These are phyloP conservation scores for Andrena haemorrhoa DNA, from an alignment of 2,888 invertebrate genomes.

Conservation along the genomic window DNA sequence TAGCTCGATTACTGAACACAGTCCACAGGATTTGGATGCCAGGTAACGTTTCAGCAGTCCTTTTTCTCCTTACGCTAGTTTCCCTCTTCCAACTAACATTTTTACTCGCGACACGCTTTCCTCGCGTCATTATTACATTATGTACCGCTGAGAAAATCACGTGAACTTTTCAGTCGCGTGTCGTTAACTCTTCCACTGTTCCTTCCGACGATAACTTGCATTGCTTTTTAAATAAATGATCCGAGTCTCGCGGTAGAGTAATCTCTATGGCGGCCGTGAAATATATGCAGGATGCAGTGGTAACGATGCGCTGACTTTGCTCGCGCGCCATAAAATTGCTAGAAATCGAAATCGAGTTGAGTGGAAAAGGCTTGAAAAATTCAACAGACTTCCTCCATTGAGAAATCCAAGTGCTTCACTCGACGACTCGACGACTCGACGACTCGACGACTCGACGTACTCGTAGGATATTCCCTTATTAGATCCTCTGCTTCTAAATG, in stretches of 20 bases:
- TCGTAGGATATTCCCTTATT: too few relatives aligned
- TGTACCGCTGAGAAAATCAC: conserved; percentile 7
- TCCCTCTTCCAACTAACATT: background rate
- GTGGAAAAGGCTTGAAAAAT: too few relatives aligned
- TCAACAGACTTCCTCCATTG: too few relatives aligned
- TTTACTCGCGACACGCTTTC: background rate
- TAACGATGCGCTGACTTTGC: too few relatives aligned
- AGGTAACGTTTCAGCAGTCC: conserved; percentile 39
- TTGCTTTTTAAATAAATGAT: background rate
- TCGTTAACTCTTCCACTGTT: conserved; percentile 29
- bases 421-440: too few relatives aligned
- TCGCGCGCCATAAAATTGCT: too few relatives aligned
- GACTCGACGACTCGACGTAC: too few relatives aligned
- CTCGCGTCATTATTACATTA: conserved; percentile 23
- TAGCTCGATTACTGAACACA: background rate
- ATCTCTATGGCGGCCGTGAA: too few relatives aligned
- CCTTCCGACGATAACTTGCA: conserved; percentile 7
- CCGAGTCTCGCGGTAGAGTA: too few relatives aligned
- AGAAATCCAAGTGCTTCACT: too few relatives aligned
- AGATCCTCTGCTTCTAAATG: background rate
- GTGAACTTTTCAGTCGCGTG: conserved; percentile 20
- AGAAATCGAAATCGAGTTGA: too few relatives aligned
- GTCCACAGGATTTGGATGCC: conserved; percentile 1
- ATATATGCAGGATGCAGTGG: too few relatives aligned
- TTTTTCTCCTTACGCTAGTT: background rate